Evolutionary conservation across 2,888 invertebrate species (phyloP).

Genomic region (Petrolisthes manimaculis): DNA sequence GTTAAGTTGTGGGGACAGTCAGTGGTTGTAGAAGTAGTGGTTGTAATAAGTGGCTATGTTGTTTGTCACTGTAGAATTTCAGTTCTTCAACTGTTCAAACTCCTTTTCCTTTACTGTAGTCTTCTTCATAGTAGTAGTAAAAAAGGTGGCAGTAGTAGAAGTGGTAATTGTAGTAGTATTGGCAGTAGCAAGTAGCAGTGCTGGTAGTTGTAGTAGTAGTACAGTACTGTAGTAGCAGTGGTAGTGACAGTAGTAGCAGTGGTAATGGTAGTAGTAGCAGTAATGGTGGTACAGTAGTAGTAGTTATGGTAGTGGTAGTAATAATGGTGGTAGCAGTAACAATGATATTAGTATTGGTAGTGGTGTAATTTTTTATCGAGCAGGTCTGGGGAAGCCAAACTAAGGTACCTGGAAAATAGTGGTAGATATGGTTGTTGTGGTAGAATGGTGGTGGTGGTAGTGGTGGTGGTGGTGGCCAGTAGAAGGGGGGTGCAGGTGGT

Average conservation of each 20-base stretch:
- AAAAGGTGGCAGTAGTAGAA: neutral
- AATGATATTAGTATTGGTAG: neutral
- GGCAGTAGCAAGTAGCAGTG: neutral
- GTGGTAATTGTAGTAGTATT: neutral
- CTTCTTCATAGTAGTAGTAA: neutral
- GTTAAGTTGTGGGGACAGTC: too few species aligned
- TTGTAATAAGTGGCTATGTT: too few species aligned
- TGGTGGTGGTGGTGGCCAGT: conserved; percentile 27
- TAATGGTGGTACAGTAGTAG: conserved; percentile 8
- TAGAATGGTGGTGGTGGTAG: conserved; percentile 12
- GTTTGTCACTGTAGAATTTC: too few species aligned
- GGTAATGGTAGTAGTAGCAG: conserved; percentile 2
- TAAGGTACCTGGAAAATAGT: neutral
- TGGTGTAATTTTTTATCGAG: neutral
- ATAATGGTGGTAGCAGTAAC: neutral
- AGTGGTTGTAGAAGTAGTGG: too few species aligned
- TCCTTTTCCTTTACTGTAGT: too few species aligned
- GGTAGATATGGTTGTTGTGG: conserved; percentile 5
- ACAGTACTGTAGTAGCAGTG: neutral
- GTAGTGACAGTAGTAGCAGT: conserved; percentile 15
- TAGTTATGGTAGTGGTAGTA: neutral
- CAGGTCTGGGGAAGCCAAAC: neutral
- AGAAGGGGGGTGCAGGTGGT: neutral
- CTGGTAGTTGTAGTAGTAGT: neutral
- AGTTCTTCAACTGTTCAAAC: too few species aligned